Percentiles rank a stretch among this genome's conserved stretches.
phyloP scores from a whole-genome alignment of 2,113 vertebrate genomes.

The Eonycteris spelaea region DNA sequence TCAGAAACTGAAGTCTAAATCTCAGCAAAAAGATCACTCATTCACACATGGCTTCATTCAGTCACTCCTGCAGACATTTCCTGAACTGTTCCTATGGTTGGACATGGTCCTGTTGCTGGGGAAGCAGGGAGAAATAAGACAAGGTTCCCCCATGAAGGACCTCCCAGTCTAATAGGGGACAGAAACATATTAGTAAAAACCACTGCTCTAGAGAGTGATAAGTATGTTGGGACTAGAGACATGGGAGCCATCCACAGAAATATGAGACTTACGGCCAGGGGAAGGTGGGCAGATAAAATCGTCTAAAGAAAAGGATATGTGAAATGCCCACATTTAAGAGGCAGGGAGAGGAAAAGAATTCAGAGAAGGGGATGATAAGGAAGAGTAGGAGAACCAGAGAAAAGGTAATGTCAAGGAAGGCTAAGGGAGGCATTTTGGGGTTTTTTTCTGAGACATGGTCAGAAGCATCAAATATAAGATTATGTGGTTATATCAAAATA shows the following conservation, averaged over 20 bases:
- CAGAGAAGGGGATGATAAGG: background rate
- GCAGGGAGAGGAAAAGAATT: background rate
- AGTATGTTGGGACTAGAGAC: background rate
- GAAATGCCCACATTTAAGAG: background rate
- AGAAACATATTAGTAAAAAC: background rate
- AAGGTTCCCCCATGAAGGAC: background rate
- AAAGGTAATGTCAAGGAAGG: background rate
- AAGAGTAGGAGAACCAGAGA: background rate
- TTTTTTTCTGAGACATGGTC: background rate
- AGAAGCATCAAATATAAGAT: background rate
- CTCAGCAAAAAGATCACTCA: background rate
- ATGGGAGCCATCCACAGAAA: background rate
- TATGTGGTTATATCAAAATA: background rate
- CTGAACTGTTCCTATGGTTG: background rate
- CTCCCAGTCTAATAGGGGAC: background rate
- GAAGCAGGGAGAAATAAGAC: background rate
- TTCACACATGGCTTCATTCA: background rate
- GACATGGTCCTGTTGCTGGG: background rate
- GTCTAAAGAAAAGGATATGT: background rate
- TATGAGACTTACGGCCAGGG: rapidly evolving
- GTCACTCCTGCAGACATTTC: background rate
- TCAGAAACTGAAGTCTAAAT: background rate
- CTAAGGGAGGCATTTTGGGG: background rate
- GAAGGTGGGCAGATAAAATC: background rate
- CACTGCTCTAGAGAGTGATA: background rate